phyloP scores from a whole-genome alignment of 2,113 vertebrate species.

The Furnarius figulus region DNA sequence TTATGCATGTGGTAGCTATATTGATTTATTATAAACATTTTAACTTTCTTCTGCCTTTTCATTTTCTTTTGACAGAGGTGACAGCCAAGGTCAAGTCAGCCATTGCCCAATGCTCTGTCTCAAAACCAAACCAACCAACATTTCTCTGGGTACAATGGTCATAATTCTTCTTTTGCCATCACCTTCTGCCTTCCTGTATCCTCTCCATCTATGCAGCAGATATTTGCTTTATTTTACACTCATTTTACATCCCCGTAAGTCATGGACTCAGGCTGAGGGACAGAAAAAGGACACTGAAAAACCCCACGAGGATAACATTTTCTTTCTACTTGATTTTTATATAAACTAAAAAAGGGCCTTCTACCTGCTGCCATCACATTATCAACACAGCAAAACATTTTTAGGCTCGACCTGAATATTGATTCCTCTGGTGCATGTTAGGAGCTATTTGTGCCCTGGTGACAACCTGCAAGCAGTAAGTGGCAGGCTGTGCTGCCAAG shows the following conservation, averaged over 20 bases:
- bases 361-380: neutral
- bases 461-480: neutral
- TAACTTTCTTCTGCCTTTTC: neutral
- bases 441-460: neutral
- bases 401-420: neutral
- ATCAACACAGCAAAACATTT: neutral
- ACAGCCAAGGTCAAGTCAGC: neutral
- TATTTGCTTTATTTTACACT: neutral
- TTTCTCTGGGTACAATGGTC: neutral
- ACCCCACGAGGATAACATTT: neutral
- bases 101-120: neutral
- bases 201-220: neutral
- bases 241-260: neutral
- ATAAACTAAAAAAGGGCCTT: neutral
- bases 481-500: neutral
- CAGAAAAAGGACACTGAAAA: neutral
- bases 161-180: neutral
- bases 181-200: neutral
- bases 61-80: neutral
- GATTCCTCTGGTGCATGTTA: accelerated
- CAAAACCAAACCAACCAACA: neutral
- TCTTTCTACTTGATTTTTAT: neutral
- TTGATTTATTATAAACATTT: neutral
- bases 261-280: accelerated
- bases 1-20: neutral